These are phyloP conservation scores for Coracopsis vasa DNA, from an alignment of 2,113 vertebrate species.

Conservation along the genomic window DNA sequence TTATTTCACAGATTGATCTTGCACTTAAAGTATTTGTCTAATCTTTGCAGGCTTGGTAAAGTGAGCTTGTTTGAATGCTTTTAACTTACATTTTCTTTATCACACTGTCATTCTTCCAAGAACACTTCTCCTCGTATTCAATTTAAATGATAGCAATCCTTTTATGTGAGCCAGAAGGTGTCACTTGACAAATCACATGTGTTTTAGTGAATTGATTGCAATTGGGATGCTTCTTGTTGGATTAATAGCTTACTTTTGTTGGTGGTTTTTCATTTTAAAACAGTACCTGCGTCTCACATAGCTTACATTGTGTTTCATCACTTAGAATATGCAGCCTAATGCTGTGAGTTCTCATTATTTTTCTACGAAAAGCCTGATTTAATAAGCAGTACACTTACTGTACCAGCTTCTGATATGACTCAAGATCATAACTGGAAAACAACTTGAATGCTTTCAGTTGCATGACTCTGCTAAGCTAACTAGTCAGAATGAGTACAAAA, in stretches of 20 bases:
- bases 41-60: background rate
- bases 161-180: constrained; percentile 2
- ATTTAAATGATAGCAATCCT: background rate
- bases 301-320: background rate
- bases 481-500: background rate
- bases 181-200: background rate
- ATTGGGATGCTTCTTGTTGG: background rate
- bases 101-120: background rate
- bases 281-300: background rate
- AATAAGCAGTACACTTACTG: background rate
- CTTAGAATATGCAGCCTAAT: background rate
- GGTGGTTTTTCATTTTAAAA: background rate
- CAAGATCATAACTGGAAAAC: background rate
- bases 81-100: constrained; percentile 13
- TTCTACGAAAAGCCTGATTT: background rate
- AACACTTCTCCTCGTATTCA: background rate
- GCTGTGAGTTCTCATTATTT: background rate
- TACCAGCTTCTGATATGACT: constrained; percentile 8
- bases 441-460: background rate
- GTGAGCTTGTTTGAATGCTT: background rate
- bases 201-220: constrained; percentile 4
- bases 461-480: background rate
- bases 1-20: constrained; percentile 8
- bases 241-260: constrained; percentile 11
- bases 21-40: constrained; percentile 6